Conservation (phyloP, 2,113 vertebrate species). For the Leucoraja erinaceus region DNA sequence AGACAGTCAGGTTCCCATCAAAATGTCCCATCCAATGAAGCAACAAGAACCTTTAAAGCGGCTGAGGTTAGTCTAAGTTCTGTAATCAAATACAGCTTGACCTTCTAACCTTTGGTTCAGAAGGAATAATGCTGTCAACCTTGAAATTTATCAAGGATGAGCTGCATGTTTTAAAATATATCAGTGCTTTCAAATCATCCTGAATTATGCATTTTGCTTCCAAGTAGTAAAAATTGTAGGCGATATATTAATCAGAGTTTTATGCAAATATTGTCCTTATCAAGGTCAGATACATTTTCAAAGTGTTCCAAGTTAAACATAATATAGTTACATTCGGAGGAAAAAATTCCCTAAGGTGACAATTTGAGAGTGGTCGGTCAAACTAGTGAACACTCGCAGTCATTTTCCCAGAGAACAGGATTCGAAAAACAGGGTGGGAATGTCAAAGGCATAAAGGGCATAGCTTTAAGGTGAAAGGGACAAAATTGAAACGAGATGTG, state of each 20-base stretch:
- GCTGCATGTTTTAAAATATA: constrained; percentile 20
- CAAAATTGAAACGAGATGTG: too few relatives aligned
- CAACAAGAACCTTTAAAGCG: too few relatives aligned
- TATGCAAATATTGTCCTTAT: not conserved
- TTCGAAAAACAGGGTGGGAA: too few relatives aligned
- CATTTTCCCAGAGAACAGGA: too few relatives aligned
- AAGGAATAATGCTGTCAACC: not conserved
- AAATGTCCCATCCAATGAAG: not conserved
- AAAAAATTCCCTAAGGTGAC: not conserved
- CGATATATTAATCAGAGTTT: not conserved
- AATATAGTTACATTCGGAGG: not conserved
- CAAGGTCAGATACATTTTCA: not conserved
- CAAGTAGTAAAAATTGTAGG: not conserved
- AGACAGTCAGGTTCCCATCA: not conserved
- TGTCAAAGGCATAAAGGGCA: too few relatives aligned
- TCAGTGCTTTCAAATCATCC: constrained; percentile 27
- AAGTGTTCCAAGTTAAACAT: not conserved
- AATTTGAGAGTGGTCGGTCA: too few relatives aligned
- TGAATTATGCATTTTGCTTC: constrained; percentile 18
- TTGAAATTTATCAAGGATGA: constrained; percentile 6
- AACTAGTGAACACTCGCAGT: too few relatives aligned
- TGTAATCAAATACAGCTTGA: not conserved
- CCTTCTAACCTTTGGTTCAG: constrained; percentile 9
- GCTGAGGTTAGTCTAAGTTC: not conserved
- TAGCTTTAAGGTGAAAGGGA: too few relatives aligned